These are phyloP conservation scores for Ondatra zibethicus DNA, from an alignment of 2,113 vertebrate species.

Conservation along the genomic window DNA sequence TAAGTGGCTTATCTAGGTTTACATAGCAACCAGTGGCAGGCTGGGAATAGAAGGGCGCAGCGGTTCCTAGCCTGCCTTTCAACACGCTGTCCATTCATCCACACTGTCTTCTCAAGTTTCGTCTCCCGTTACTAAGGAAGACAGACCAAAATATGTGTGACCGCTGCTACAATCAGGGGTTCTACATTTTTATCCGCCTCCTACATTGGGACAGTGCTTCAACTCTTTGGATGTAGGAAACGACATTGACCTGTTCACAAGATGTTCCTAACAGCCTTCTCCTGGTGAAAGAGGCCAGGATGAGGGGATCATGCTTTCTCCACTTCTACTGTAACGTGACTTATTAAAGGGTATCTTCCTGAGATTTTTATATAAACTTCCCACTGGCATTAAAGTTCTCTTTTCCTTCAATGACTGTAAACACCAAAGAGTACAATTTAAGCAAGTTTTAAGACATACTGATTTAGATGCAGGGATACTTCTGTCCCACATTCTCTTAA, in stretches of 20 bases:
- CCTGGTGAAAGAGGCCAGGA: background rate
- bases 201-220: slow-evolving; percentile 50
- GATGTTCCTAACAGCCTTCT: background rate
- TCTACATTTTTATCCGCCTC: slow-evolving; percentile 23
- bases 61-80: slow-evolving; percentile 54
- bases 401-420: slow-evolving; percentile 26
- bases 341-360: background rate
- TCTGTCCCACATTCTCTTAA: background rate
- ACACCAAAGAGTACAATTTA: slow-evolving; percentile 17
- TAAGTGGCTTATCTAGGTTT: slow-evolving; percentile 61
- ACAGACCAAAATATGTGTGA: slow-evolving; percentile 55
- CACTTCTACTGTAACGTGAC: background rate
- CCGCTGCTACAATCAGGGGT: slow-evolving; percentile 28
- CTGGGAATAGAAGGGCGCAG: slow-evolving; percentile 70
- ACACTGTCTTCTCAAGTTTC: slow-evolving; percentile 69
- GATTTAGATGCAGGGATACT: background rate
- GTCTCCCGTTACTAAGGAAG: slow-evolving; percentile 39
- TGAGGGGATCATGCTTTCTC: background rate
- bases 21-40: slow-evolving; percentile 67
- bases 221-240: slow-evolving; percentile 35
- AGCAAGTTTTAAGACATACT: background rate
- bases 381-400: background rate
- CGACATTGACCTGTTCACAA: background rate
- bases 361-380: slow-evolving; percentile 16
- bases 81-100: slow-evolving; percentile 40